Percentiles rank a stretch among this genome's conserved stretches.
phyloP scores from a whole-genome alignment of 2,797 vertebrate species.

The Mastacembelus armatus region DNA sequence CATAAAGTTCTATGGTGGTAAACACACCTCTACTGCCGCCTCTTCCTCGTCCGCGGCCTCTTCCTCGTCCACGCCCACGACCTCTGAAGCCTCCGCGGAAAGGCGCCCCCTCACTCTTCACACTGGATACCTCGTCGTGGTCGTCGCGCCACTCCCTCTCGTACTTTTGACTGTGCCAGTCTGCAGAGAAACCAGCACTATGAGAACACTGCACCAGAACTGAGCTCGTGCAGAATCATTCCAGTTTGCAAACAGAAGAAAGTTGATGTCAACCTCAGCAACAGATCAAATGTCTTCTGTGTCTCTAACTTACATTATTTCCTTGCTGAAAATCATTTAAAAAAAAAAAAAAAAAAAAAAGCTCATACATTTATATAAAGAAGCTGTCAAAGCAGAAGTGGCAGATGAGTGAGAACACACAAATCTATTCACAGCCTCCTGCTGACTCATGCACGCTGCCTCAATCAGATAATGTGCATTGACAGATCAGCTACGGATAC shows the following conservation, averaged over 20 bases:
- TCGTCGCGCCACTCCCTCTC: conserved; percentile 94
- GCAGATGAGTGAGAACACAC: background rate
- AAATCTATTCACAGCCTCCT: conserved; percentile 46
- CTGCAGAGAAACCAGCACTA: conserved; percentile 68
- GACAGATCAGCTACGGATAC: background rate
- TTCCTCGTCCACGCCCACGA: conserved; percentile 90
- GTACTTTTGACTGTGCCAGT: conserved; percentile 95
- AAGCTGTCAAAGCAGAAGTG: conserved; percentile 45
- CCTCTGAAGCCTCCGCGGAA: conserved; percentile 94
- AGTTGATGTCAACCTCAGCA: background rate
- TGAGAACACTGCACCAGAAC: no score
- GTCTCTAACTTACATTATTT: background rate
- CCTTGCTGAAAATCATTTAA: background rate
- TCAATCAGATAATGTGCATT: conserved; percentile 4
- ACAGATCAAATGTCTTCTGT: background rate
- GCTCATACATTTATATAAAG: background rate
- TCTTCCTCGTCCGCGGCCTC: conserved; percentile 92
- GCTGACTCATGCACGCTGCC: conserved; percentile 41
- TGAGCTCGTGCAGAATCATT: background rate
- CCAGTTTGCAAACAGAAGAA: background rate
- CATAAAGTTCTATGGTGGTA: no score
- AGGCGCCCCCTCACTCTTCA: conserved; percentile 95
- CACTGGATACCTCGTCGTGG: conserved; percentile 96
- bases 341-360: no score
- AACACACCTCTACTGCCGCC: conserved; percentile 81